These are phyloP conservation scores for Koerneria pararmatus DNA, from an alignment of 2,888 invertebrate genomes.

Conservation along the genomic window DNA sequence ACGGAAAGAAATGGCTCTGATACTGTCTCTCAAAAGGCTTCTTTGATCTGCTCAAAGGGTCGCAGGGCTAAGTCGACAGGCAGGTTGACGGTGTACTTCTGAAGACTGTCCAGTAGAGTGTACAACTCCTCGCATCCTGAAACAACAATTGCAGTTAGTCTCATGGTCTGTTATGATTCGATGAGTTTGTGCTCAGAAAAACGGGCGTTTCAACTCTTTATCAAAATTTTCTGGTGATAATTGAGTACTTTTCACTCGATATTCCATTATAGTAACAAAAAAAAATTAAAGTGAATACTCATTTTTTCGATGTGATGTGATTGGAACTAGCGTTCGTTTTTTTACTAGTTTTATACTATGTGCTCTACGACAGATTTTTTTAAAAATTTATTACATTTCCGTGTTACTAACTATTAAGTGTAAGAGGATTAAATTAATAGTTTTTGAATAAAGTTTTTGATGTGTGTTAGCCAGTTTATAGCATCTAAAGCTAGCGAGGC, in stretches of 20 bases:
- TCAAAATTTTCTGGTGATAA: background rate
- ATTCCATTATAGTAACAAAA: background rate
- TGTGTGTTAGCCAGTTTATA: too few relatives aligned
- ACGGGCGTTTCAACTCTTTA: background rate
- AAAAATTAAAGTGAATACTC: background rate
- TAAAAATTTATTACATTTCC: background rate
- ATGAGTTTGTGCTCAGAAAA: background rate
- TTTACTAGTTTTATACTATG: too few relatives aligned
- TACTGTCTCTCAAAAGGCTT: slow-evolving; percentile 78
- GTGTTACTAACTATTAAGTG: background rate
- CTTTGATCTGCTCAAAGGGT: slow-evolving; percentile 94
- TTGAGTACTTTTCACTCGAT: background rate
- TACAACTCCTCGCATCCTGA: slow-evolving; percentile 90
- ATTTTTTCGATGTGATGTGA: too few relatives aligned
- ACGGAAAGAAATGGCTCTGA: too few relatives aligned
- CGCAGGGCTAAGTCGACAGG: slow-evolving; percentile 92
- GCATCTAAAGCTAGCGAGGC: too few relatives aligned
- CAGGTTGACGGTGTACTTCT: slow-evolving; percentile 80
- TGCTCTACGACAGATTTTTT: too few relatives aligned
- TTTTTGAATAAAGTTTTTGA: too few relatives aligned
- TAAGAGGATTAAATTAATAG: too few relatives aligned
- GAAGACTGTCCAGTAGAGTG: slow-evolving; percentile 81
- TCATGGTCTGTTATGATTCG: slow-evolving; percentile 1
- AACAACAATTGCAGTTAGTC: slow-evolving; percentile 27
- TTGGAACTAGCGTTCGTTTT: too few relatives aligned